Conservation (phyloP, 1,140 invertebrate species). For the Leptoteleia sp. region DNA sequence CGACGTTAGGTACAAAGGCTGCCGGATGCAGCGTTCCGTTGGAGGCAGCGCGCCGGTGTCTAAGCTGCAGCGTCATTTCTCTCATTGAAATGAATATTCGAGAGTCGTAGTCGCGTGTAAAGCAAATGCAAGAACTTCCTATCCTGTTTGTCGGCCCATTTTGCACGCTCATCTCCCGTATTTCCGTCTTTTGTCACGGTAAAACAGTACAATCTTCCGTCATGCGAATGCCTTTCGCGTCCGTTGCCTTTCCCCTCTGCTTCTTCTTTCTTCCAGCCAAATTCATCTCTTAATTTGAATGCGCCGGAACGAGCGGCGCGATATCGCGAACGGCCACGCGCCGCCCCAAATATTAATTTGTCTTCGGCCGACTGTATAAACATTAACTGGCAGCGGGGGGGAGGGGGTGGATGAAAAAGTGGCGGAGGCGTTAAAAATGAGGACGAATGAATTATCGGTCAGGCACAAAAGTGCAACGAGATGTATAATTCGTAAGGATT, state of each 20-base stretch:
- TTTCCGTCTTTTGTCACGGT: constrained; percentile 58
- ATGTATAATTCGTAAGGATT: too few species aligned
- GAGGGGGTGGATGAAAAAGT: too few species aligned
- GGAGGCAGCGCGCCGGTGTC: constrained; percentile 38
- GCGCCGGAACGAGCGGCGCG: too few species aligned
- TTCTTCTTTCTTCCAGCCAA: too few species aligned
- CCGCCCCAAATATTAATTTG: constrained; percentile 12
- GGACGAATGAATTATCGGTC: too few species aligned
- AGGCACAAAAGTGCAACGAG: too few species aligned
- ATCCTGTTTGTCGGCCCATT: constrained; percentile 64
- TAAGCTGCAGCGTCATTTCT: constrained; percentile 61
- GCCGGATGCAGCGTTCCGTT: constrained; percentile 52
- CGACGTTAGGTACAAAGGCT: constrained; percentile 32
- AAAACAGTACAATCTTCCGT: constrained; percentile 51
- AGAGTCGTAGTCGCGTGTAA: constrained; percentile 56
- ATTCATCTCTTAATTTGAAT: too few species aligned
- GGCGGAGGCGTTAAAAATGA: too few species aligned
- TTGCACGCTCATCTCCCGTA: constrained; percentile 53
- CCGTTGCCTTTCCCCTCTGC: too few species aligned
- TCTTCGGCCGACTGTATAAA: constrained; percentile 4
- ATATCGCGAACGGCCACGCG: too few species aligned
- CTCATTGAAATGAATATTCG: constrained; percentile 65
- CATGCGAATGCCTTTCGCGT: constrained; percentile 24
- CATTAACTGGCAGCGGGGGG: too few species aligned
- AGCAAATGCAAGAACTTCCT: constrained; percentile 60